These are phyloP conservation scores for Alcis repandata DNA, from an alignment of 2,888 invertebrate genomes.

Conservation along the genomic window DNA sequence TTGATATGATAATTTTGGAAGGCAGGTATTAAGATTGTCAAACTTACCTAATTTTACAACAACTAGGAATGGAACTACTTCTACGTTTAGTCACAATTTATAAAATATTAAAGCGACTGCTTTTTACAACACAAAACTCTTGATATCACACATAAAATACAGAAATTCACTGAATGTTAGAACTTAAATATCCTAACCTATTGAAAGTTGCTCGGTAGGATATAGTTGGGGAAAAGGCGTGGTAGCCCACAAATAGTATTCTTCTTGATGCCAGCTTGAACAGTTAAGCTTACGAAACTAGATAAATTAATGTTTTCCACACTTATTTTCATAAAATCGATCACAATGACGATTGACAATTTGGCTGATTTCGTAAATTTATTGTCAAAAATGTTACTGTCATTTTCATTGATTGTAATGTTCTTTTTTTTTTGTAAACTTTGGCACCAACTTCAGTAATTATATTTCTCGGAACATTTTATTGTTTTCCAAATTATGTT, in stretches of 20 bases:
- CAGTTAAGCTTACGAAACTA: conserved; percentile 43
- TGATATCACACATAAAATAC: conserved; percentile 24
- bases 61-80: neutral
- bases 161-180: conserved; percentile 9
- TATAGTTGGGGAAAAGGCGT: conserved; percentile 68
- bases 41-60: conserved; percentile 13
- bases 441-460: no score
- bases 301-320: conserved; percentile 18
- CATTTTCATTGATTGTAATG: no score
- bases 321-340: conserved; percentile 14
- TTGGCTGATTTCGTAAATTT: neutral
- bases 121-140: neutral
- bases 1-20: no score
- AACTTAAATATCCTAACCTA: conserved; percentile 70
- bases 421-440: no score
- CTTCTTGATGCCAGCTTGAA: conserved; percentile 82
- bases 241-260: conserved; percentile 70
- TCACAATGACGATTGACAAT: conserved; percentile 6
- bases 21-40: neutral
- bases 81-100: conserved; percentile 15
- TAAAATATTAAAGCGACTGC: conserved; percentile 1
- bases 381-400: neutral
- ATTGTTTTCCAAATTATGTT: no score
- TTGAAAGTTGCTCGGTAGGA: conserved; percentile 60
- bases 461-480: no score